phyloP scores from a whole-genome alignment of 2,888 invertebrate species.

The Acleris sparsana region DNA sequence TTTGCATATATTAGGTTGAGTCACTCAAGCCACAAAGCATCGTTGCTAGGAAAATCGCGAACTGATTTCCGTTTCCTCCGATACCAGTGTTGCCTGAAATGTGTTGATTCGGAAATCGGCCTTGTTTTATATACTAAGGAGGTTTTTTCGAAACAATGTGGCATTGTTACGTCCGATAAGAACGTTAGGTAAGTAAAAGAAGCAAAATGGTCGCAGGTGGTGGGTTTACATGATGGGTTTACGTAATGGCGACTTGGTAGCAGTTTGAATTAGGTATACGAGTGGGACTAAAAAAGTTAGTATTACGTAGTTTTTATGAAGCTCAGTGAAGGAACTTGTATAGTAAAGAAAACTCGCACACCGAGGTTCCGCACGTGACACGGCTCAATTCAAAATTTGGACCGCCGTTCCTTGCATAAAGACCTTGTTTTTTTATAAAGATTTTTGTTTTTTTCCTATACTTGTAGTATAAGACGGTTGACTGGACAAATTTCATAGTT shows the following conservation, averaged over 20 bases:
- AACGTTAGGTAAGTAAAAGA: constrained; percentile 28
- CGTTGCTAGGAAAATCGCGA: constrained; percentile 4
- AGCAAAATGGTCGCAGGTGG: constrained; percentile 21
- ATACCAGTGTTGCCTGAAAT: constrained; percentile 26
- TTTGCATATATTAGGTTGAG: constrained; percentile 7
- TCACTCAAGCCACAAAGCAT: constrained; percentile 21
- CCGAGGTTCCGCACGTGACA: too few species aligned
- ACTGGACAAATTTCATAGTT: too few species aligned
- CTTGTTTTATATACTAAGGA: constrained; percentile 70
- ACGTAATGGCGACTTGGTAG: not conserved
- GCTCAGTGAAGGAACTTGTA: too few species aligned
- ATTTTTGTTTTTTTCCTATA: too few species aligned
- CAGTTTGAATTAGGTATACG: not conserved
- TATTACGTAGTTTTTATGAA: too few species aligned
- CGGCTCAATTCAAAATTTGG: too few species aligned
- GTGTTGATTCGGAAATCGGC: constrained; percentile 41
- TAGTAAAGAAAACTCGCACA: too few species aligned
- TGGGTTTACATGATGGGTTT: constrained; percentile 1
- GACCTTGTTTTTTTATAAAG: too few species aligned
- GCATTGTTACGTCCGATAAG: constrained; percentile 70
- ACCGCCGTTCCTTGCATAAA: too few species aligned
- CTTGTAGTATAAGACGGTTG: too few species aligned
- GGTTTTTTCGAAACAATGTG: constrained; percentile 64
- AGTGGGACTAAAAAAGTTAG: too few species aligned
- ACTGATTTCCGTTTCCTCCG: constrained; percentile 4